Conservation (phyloP, 2,113 vertebrate species). For the Heptranchias perlo region DNA sequence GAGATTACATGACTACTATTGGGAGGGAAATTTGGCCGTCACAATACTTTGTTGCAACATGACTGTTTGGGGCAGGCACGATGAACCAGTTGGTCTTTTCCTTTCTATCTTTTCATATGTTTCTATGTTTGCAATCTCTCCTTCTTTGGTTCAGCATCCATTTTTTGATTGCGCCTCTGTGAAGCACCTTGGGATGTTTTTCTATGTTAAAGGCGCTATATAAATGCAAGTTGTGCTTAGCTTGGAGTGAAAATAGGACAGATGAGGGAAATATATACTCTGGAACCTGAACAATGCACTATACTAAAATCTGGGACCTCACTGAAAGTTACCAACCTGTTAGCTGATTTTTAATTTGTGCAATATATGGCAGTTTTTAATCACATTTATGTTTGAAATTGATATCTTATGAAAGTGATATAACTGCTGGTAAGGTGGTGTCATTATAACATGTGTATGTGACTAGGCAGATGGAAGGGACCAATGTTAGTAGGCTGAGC, state of each 20-base stretch:
- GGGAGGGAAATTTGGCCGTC: neutral
- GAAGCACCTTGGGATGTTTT: neutral
- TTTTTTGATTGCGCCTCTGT: neutral
- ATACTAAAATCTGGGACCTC: too few relatives aligned
- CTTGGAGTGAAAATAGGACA: neutral
- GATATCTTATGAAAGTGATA: neutral
- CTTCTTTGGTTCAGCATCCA: neutral
- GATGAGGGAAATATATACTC: neutral
- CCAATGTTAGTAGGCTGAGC: neutral
- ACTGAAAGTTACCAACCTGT: neutral
- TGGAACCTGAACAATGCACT: neutral
- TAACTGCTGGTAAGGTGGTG: neutral
- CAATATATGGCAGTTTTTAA: neutral
- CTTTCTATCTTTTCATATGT: neutral
- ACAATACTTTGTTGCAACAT: neutral
- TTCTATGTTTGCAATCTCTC: neutral
- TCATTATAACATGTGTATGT: neutral
- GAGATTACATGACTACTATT: neutral
- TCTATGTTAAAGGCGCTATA: neutral
- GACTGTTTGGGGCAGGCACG: neutral
- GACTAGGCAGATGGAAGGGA: neutral
- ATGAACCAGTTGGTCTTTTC: too few relatives aligned
- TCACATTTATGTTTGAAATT: neutral
- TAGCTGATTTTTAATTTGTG: neutral
- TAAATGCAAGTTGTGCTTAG: neutral